These are phyloP conservation scores for Polyommatus icarus DNA, from an alignment of 2,888 invertebrate genomes.

Conservation along the genomic window DNA sequence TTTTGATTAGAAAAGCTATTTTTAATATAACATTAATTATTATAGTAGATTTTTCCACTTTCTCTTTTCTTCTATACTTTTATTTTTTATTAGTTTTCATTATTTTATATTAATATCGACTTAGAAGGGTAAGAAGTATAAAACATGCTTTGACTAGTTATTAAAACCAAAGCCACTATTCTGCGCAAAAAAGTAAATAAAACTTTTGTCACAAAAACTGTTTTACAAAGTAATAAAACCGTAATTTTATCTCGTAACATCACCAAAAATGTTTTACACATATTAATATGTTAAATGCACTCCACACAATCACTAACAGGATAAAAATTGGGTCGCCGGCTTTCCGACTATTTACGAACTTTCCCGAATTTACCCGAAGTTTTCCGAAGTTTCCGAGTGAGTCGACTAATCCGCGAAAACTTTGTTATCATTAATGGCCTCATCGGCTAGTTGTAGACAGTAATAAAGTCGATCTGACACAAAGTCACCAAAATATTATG, in stretches of 20 bases:
- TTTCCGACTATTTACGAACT: not conserved
- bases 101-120: no score
- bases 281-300: not conserved
- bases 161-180: no score
- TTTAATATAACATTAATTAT: not conserved
- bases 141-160: no score
- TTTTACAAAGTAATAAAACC: not conserved
- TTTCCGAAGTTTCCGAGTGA: not conserved
- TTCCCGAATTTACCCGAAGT: not conserved
- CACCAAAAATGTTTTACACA: not conserved
- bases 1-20: not conserved
- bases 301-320: not conserved
- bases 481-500: not conserved
- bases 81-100: no score
- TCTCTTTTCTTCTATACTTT: no score
- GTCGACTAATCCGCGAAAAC: not conserved
- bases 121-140: no score
- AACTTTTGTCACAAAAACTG: not conserved
- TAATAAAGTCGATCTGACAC: not conserved
- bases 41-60: not conserved
- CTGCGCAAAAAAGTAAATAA: not conserved
- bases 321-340: not conserved
- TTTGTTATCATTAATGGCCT: constrained; percentile 16
- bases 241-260: not conserved
- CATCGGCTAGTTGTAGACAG: not conserved